Base-by-base conservation (phyloP, 2,113 vertebrate species). In the Engraulis encrasicolus region DNA sequence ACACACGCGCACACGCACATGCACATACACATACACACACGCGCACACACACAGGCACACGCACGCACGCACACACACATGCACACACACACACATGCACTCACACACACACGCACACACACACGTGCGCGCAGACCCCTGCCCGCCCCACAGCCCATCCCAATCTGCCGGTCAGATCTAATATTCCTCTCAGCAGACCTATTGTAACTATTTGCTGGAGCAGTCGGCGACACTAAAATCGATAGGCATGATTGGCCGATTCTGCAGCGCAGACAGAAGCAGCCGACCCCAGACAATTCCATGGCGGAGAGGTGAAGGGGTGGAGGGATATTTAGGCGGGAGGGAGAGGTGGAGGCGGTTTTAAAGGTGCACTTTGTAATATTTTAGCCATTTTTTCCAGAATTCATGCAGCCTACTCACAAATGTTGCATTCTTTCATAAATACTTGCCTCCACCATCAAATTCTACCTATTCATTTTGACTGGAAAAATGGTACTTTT, bases 131-230 rank as follows among this genome's bases (percentile, higher is more conserved):
- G 20, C 14, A 52, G 0, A 52, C 1, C n/a, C n/a, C 40, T 45
- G 40, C 40, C 40, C 40, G 9, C 4, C 83, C 86, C 94, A 93
- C 40, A 45, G 40, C 83, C 86, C 94, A 93, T 45, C 78, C 79
- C 14, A 34, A 52, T 48, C 19, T 45, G 89, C 89, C 52, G 89
- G 83, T 93, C 91, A 91, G 94, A 96, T 95, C 94, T 96, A 93
- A 95, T 96, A 96, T 96, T 97, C 94, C 94, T 97, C 96, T 96
- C 87, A 90, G 93, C 93, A 93, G 88, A 94, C 92, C 94, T 90
- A 85, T 96, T 96, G 95, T 93, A 95, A 96, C 96, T 94, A 95
- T 96, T 96, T 96, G 96, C 96, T 96, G 95, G 95, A 93, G 96
- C 95, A 93, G 92, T 90, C 91, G 85, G 87, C 91, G 95, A 94